Percentiles rank a stretch among this genome's conserved stretches.
These are phyloP conservation scores for Ceyx margarethae DNA, from an alignment of 2,113 vertebrate species.

Conservation along the genomic window DNA sequence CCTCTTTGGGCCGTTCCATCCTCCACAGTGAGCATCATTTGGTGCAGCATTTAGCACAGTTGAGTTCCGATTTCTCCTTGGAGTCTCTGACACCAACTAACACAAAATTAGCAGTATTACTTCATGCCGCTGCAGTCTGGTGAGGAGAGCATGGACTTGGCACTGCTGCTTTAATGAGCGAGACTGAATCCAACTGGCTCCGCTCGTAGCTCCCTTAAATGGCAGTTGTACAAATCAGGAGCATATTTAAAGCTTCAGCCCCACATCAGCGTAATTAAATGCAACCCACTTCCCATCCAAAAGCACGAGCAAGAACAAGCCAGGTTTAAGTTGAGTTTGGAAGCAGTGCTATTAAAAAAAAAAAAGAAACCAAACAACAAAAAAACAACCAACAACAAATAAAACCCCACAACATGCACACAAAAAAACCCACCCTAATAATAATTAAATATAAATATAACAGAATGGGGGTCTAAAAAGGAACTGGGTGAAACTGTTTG, in stretches of 20 bases:
- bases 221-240: not conserved
- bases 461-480: not conserved
- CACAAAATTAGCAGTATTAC: not conserved
- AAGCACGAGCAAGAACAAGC: not conserved
- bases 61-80: not conserved
- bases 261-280: not conserved
- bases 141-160: not conserved
- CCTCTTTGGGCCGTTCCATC: not conserved
- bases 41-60: not conserved
- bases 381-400: not conserved
- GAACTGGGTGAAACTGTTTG: slow-evolving; percentile 25
- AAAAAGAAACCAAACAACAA: not conserved
- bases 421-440: not conserved
- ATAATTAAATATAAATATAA: not conserved
- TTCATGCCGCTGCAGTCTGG: not conserved
- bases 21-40: fast-evolving
- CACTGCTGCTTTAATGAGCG: not conserved
- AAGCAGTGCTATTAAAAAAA: not conserved
- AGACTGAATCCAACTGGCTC: not conserved
- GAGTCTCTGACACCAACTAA: not conserved
- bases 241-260: not conserved
- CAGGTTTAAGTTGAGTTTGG: not conserved
- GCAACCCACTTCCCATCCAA: not conserved
- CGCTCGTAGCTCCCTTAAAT: not conserved
- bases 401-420: not conserved